Conservation (phyloP, 2,797 vertebrate genomes). For the Bradypodion pumilum region DNA sequence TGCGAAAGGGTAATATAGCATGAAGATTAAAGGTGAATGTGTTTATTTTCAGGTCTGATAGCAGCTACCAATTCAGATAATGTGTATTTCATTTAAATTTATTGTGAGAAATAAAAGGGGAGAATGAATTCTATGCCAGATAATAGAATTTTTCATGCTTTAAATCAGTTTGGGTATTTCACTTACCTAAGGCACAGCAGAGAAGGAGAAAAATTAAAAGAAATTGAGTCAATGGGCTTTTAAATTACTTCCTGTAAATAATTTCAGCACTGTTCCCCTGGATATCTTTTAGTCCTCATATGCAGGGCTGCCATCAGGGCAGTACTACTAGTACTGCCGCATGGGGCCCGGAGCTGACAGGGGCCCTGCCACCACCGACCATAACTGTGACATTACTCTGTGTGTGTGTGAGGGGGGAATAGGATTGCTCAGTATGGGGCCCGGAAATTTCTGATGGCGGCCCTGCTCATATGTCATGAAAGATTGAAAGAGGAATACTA, state of each 20-base stretch:
- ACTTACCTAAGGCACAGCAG: not conserved
- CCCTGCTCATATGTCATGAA: not conserved
- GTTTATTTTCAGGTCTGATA: slow-evolving; percentile 33
- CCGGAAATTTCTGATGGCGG: no score
- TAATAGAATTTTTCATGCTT: slow-evolving; percentile 8
- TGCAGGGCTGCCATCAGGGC: no score
- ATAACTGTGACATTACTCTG: no score
- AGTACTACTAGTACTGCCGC: no score
- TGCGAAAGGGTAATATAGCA: not conserved
- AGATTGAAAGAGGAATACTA: not conserved
- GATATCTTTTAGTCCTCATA: slow-evolving; percentile 21
- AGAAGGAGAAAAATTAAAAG: not conserved
- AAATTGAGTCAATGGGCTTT: not conserved
- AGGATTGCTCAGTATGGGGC: no score
- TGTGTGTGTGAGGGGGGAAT: no score
- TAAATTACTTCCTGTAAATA: slow-evolving; percentile 38
- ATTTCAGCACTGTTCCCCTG: slow-evolving; percentile 18
- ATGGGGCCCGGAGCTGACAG: no score
- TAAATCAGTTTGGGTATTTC: slow-evolving; percentile 3
- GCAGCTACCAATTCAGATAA: slow-evolving; percentile 19
- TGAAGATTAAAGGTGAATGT: not conserved
- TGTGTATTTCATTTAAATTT: slow-evolving; percentile 40
- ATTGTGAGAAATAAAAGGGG: slow-evolving; percentile 31
- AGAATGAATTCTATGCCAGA: accelerated
- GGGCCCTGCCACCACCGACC: no score